phyloP scores from a whole-genome alignment of 1,140 invertebrate species.

The Luehdorfia chinensis region DNA sequence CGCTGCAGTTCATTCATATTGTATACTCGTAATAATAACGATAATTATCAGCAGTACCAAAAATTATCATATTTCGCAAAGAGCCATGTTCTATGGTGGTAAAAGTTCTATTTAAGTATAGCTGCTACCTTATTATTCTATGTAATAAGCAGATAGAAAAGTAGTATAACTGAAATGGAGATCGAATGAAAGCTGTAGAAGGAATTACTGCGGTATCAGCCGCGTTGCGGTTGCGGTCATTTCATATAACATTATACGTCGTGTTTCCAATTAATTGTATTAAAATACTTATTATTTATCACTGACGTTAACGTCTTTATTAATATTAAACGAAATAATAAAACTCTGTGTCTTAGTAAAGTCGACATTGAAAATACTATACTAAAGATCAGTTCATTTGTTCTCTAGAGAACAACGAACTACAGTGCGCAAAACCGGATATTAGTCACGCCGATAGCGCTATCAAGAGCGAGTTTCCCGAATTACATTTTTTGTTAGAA shows the following conservation, averaged over 20 bases:
- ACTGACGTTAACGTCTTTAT: too few species aligned
- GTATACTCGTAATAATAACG: too few species aligned
- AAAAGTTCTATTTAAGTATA: too few species aligned
- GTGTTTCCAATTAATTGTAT: not conserved
- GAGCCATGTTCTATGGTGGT: too few species aligned
- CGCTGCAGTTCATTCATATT: too few species aligned
- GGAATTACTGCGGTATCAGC: not conserved
- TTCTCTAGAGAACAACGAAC: slow-evolving; percentile 30
- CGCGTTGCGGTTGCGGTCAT: slow-evolving; percentile 7
- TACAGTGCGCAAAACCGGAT: slow-evolving; percentile 33
- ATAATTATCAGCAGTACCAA: too few species aligned
- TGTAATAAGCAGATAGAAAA: slow-evolving; percentile 7
- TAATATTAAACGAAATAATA: too few species aligned
- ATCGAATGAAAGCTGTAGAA: slow-evolving; percentile 1
- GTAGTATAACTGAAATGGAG: not conserved
- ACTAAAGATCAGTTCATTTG: slow-evolving; percentile 18
- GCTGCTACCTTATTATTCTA: too few species aligned
- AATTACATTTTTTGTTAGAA: slow-evolving; percentile 35
- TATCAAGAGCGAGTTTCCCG: slow-evolving; percentile 37
- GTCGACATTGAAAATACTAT: slow-evolving; percentile 30
- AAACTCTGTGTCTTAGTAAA: too few species aligned
- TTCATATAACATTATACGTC: not conserved
- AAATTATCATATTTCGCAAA: too few species aligned
- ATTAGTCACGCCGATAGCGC: slow-evolving; percentile 44
- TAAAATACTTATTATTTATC: not conserved